Evolutionary conservation across 2,888 invertebrate species (phyloP), one percentile per base, ranked within the genome.

Genomic region (Aspidiotus rigidus): DNA sequence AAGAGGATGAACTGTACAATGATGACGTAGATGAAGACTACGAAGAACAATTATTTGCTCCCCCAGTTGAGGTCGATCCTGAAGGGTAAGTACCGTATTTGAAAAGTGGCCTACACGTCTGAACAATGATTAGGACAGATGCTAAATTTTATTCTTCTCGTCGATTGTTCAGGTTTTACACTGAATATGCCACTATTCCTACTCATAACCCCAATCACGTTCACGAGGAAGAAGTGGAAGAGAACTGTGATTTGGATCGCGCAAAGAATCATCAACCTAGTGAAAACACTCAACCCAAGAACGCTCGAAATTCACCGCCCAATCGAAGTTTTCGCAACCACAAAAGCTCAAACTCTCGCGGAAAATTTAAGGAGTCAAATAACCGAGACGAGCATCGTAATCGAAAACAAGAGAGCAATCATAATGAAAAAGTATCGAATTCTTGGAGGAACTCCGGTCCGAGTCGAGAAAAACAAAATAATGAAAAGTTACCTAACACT

Each of bases 1-100:
- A 54, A 8, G 55, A 64, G 15, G 42, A 64, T 42, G 40, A 42
- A 41, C 41, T 55, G 7, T 54, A 64, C 42, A 57, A 64, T 17
- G 64, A 64, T 44, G 64, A 64, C 41, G 55, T 57, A 16, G 64
- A 64, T 15, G 64, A 64, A 56, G 64, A 64, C 8, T 56, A 55
- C 16, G 64, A 64, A 39, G 64, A 64, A n/a, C 56, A 41, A 55
- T 15, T 44, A 1, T 41, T 64, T 11, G 41, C 56, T 17, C 56
- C 64, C n/a, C 16, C 28, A 28, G 28, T 64, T 7, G 64, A 64
- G 55, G 64, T 55, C 5, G 56, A 64, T 64, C 64, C 64, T 40
- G 64, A 64, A 57, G 55, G 42, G 64, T 64, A 11, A 15, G 13
- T 16, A n/a, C n/a, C n/a, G n/a, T n/a, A 17, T 60, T 60, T 60